A percentile compares a stretch with the other conserved stretches of the same genome.
Evolutionary conservation across 2,113 vertebrate genomes (phyloP).

Genomic region (Leptosomus discolor): DNA sequence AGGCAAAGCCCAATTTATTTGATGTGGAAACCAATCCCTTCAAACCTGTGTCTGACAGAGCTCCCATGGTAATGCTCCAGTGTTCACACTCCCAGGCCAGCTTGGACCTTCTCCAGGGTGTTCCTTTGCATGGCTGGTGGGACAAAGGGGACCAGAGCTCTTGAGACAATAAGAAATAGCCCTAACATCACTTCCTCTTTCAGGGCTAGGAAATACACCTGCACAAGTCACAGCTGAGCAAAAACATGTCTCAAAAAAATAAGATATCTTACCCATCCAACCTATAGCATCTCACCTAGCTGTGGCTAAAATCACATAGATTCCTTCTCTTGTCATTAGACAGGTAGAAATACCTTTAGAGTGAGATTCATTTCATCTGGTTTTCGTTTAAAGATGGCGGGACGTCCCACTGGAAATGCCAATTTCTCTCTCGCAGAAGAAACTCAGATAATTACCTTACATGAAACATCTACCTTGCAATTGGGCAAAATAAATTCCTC

Average conservation of each 20-base stretch:
- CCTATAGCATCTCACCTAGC: background rate
- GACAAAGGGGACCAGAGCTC: background rate
- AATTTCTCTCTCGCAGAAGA: background rate
- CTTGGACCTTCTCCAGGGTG: accelerated
- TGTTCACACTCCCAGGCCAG: accelerated
- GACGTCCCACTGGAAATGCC: background rate
- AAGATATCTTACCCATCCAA: background rate
- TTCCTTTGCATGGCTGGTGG: background rate
- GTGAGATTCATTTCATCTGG: background rate
- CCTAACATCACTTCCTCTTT: background rate
- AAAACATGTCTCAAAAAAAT: background rate
- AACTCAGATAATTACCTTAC: background rate
- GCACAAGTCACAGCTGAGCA: background rate
- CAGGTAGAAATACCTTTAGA: background rate
- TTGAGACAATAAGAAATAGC: background rate
- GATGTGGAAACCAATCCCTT: background rate
- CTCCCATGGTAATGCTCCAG: background rate
- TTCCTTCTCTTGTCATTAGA: background rate
- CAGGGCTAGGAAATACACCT: background rate
- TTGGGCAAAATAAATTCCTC: background rate
- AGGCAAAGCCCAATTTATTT: background rate
- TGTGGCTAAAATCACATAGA: background rate
- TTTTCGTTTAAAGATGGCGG: background rate
- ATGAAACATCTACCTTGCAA: background rate
- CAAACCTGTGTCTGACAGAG: background rate